Percentiles rank a stretch among this genome's conserved stretches.
These are phyloP conservation scores for Teleogryllus oceanicus DNA, from an alignment of 2,888 invertebrate species.

Conservation along the genomic window DNA sequence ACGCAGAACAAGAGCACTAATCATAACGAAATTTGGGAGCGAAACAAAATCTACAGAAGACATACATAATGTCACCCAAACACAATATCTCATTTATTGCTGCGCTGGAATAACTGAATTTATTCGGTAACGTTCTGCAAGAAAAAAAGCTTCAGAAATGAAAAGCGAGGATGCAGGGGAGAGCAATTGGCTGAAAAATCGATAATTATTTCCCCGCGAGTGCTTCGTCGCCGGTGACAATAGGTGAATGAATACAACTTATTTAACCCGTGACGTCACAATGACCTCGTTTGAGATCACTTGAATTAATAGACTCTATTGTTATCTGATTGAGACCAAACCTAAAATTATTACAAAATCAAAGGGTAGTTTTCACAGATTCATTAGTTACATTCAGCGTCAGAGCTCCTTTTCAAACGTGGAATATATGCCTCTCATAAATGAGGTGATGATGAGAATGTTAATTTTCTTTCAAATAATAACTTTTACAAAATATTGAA, in stretches of 20 bases:
- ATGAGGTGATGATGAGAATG: no score
- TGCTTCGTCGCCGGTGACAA: not conserved
- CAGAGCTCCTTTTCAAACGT: no score
- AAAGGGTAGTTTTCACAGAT: not conserved
- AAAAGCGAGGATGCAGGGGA: not conserved
- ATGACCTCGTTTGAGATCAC: constrained; percentile 1
- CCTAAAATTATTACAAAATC: constrained; percentile 6
- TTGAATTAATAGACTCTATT: constrained; percentile 9
- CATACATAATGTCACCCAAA: not conserved
- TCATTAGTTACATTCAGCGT: not conserved
- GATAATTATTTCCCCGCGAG: not conserved
- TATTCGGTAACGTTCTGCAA: not conserved
- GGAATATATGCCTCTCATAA: no score
- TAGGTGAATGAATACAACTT: constrained; percentile 2
- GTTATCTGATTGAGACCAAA: not conserved
- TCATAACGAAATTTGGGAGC: not conserved
- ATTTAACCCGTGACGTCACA: not conserved
- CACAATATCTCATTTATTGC: not conserved
- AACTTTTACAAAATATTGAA: no score
- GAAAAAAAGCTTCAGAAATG: constrained; percentile 4
- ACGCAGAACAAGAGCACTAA: not conserved
- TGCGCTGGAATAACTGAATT: not conserved
- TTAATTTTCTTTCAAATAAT: no score
- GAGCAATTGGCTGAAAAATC: constrained; percentile 6
- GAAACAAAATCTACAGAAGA: not conserved